These are phyloP conservation scores for Rhinichthys klamathensis DNA, from an alignment of 2,113 vertebrate genomes.

Conservation along the genomic window DNA sequence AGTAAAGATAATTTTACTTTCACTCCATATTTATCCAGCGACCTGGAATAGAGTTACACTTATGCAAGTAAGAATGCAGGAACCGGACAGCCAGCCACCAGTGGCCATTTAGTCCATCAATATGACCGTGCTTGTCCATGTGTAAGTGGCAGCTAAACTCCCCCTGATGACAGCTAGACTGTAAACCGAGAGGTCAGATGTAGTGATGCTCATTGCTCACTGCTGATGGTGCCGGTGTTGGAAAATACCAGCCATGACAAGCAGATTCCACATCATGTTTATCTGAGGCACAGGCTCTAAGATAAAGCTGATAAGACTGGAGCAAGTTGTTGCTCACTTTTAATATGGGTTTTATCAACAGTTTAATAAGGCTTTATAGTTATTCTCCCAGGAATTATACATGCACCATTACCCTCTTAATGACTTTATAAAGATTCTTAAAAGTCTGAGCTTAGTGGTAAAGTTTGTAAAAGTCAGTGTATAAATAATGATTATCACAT, in stretches of 20 bases:
- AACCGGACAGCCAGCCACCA: not conserved
- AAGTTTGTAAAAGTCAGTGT: not conserved
- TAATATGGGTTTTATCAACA: not conserved
- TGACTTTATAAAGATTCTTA: not conserved
- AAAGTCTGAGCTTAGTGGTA: not conserved
- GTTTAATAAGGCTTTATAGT: not conserved
- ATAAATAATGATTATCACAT: not conserved
- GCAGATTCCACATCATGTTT: slow-evolving; percentile 41
- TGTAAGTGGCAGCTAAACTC: slow-evolving; percentile 33
- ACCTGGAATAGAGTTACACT: slow-evolving; percentile 11
- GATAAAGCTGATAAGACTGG: slow-evolving; percentile 21
- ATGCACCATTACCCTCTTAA: not conserved
- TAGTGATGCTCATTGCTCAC: slow-evolving; percentile 53
- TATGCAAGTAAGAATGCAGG: not conserved
- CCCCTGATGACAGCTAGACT: slow-evolving; percentile 50
- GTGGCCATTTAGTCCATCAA: slow-evolving; percentile 33
- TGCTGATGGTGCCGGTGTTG: slow-evolving; percentile 45
- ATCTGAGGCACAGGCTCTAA: slow-evolving; percentile 31
- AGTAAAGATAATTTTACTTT: not conserved
- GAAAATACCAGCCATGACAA: slow-evolving; percentile 43
- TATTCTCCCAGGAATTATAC: not conserved
- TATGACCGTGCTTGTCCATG: not conserved
- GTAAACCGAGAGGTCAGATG: slow-evolving; percentile 56
- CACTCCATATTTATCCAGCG: not conserved
- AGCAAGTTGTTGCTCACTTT: not conserved